Conservation (phyloP, 1,140 invertebrate species). For the Helicorthomorpha holstii region DNA sequence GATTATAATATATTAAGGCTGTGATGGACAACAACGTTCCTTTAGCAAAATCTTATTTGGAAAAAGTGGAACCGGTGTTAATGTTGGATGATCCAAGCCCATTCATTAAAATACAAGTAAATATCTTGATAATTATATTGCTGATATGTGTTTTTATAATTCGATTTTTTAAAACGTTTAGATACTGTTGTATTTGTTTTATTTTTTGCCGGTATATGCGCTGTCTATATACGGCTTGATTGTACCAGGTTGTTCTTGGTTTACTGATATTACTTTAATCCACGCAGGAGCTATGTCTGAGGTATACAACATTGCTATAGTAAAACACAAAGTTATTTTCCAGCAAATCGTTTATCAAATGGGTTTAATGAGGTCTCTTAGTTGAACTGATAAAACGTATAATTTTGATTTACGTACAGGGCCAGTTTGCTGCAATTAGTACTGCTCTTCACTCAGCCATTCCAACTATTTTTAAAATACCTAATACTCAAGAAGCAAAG, state of each 20-base stretch:
- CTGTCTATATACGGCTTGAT: neutral
- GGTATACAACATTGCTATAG: neutral
- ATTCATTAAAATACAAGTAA: neutral
- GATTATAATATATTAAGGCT: neutral
- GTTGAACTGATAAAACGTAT: neutral
- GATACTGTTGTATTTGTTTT: neutral
- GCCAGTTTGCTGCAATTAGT: neutral
- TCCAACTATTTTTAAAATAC: neutral
- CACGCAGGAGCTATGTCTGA: neutral
- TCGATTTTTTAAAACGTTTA: neutral
- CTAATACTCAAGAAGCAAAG: neutral
- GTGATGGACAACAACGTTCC: neutral
- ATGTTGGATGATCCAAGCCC: neutral
- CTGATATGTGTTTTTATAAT: neutral
- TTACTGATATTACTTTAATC: neutral
- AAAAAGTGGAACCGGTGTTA: neutral
- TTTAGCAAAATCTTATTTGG: neutral
- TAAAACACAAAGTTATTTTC: neutral
- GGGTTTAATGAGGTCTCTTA: neutral
- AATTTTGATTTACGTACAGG: neutral
- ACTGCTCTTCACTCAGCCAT: neutral
- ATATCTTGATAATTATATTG: neutral
- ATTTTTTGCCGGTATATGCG: neutral
- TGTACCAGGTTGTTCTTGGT: neutral
- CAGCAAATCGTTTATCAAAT: neutral